These are phyloP conservation scores for Prosapia bicincta DNA, from an alignment of 2,888 invertebrate species.

Conservation along the genomic window DNA sequence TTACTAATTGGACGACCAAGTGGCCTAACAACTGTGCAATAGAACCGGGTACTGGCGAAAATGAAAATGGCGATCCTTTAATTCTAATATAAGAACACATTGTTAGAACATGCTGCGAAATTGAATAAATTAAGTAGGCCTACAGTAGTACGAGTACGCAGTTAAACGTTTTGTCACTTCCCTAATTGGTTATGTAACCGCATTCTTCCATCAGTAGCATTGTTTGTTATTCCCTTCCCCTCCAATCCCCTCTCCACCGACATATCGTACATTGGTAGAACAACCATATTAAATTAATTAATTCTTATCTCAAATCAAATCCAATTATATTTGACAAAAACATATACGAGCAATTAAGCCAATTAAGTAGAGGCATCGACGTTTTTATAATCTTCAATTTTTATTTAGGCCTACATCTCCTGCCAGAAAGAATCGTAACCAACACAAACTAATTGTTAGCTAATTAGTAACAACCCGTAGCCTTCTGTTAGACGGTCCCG, in stretches of 20 bases:
- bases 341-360: not conserved
- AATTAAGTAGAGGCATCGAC: not conserved
- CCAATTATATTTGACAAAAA: constrained; percentile 2
- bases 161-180: constrained; percentile 2
- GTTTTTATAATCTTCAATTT: not conserved
- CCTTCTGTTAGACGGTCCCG: not conserved
- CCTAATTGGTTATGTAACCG: not conserved
- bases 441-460: not conserved
- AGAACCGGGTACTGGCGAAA: not conserved
- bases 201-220: not conserved
- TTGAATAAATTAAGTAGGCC: not conserved
- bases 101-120: not conserved
- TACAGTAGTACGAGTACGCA: not conserved
- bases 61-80: not conserved
- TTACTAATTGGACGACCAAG: constrained; percentile 22
- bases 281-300: not conserved
- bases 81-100: not conserved
- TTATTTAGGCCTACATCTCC: not conserved
- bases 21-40: not conserved
- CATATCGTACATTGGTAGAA: not conserved
- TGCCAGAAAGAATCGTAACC: not conserved
- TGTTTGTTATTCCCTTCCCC: not conserved
- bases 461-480: not conserved
- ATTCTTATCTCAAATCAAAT: not conserved
- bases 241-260: no score